Evolutionary conservation across 2,113 vertebrate species (phyloP).

Genomic region (Apodemus speciosus): DNA sequence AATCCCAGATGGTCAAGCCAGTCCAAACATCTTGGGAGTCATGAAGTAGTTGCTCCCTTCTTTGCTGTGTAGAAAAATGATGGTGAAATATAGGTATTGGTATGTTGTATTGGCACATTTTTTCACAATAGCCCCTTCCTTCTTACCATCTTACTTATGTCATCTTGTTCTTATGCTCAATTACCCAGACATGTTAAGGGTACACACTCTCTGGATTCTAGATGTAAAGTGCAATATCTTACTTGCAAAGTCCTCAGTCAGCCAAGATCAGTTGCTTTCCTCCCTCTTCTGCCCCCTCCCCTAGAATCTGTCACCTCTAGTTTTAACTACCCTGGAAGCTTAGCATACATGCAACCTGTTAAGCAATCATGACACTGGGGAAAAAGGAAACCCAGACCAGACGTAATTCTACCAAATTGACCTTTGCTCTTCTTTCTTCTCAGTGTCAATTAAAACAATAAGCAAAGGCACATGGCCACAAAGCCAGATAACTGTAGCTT

Average conservation of each 20-base stretch:
- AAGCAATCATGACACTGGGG: slow-evolving; percentile 5
- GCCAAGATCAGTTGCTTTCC: slow-evolving; percentile 23
- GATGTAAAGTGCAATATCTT: slow-evolving; percentile 23
- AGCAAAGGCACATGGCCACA: not conserved
- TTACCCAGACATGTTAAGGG: not conserved
- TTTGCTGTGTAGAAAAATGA: not conserved
- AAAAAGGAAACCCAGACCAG: not conserved
- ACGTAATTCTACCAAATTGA: not conserved
- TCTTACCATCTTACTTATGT: not conserved
- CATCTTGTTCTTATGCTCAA: not conserved
- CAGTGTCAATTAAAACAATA: slow-evolving; percentile 14
- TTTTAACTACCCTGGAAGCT: slow-evolving; percentile 26
- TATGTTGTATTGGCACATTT: not conserved
- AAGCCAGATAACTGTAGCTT: not conserved
- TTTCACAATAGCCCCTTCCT: rapidly evolving
- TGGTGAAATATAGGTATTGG: not conserved
- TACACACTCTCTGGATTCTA: not conserved
- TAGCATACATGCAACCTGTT: not conserved
- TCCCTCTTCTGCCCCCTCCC: not conserved
- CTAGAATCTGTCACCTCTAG: slow-evolving; percentile 49
- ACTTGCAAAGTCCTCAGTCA: not conserved
- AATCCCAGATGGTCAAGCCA: not conserved
- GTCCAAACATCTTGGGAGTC: not conserved
- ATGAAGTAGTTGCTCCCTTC: not conserved
- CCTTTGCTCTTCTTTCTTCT: slow-evolving; percentile 49